phyloP scores from a whole-genome alignment of 30 jellyfish, hydroid and myxozoan species.

The Cassiopea xamachana region DNA sequence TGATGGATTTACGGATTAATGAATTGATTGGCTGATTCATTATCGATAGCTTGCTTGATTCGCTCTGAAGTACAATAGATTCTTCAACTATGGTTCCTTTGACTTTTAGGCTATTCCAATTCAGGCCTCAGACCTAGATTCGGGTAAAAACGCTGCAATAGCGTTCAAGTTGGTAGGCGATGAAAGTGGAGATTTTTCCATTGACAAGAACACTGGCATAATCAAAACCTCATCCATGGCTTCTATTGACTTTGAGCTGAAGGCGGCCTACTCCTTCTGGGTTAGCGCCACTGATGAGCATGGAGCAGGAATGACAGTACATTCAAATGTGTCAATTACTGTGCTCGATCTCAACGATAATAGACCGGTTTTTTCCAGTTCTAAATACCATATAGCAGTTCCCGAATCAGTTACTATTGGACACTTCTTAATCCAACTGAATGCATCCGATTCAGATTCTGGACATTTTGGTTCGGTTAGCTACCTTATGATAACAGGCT shows the following conservation, averaged over 20 bases:
- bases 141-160: conserved; percentile 47
- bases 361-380: conserved; percentile 50
- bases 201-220: conserved; percentile 71
- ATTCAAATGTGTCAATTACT: conserved; percentile 5
- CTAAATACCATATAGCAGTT: conserved; percentile 37
- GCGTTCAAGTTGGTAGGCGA: conserved; percentile 26
- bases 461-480: conserved; percentile 62
- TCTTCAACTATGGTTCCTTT: background rate
- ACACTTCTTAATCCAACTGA: conserved; percentile 32
- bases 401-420: conserved; percentile 64
- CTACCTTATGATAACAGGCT: conserved; percentile 67
- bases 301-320: conserved; percentile 17
- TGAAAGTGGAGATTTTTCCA: conserved; percentile 34
- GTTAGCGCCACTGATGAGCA: conserved; percentile 39
- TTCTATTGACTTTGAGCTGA: conserved; percentile 69
- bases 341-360: conserved; percentile 78
- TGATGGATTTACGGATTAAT: background rate
- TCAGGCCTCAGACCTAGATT: conserved; percentile 64
- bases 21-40: too few relatives aligned
- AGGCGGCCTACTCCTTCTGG: conserved; percentile 4
- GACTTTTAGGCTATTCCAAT: conserved; percentile 32
- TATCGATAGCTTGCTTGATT: too few relatives aligned
- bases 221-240: background rate
- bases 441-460: conserved; percentile 83
- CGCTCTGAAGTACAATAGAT: background rate